These are phyloP conservation scores for Cheilosia scutellata DNA, from an alignment of 2,888 invertebrate genomes.

Conservation along the genomic window DNA sequence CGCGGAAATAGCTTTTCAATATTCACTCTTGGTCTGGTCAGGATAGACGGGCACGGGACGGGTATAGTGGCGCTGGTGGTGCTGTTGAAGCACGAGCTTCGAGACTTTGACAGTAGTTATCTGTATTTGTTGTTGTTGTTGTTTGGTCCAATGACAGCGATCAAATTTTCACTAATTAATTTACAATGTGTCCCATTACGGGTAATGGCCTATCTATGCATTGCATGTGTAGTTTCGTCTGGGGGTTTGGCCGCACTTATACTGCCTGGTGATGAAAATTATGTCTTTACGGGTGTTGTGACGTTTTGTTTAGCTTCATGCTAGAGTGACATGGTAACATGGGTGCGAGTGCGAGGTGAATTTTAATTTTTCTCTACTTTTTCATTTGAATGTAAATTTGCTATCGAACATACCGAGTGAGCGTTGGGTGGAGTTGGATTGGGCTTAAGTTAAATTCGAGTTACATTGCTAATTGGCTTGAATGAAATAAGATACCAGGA, in stretches of 20 bases:
- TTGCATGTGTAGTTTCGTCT: slow-evolving; percentile 30
- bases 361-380: slow-evolving; percentile 40
- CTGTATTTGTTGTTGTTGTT: slow-evolving; percentile 42
- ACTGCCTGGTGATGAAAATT: slow-evolving; percentile 57
- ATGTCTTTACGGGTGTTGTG: slow-evolving; percentile 70
- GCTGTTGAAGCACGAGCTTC: slow-evolving; percentile 19
- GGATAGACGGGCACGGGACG: neutral
- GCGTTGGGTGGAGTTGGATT: slow-evolving; percentile 64
- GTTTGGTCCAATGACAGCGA: slow-evolving; percentile 66
- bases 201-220: slow-evolving; percentile 61
- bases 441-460: slow-evolving; percentile 56
- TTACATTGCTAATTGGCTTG: slow-evolving; percentile 63
- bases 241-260: slow-evolving; percentile 31
- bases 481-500: slow-evolving; percentile 70
- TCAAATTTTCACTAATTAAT: slow-evolving; percentile 76
- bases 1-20: slow-evolving; percentile 76
- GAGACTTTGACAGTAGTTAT: slow-evolving; percentile 44
- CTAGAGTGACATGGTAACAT: slow-evolving; percentile 50
- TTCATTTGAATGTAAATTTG: slow-evolving; percentile 66
- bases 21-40: slow-evolving; percentile 37
- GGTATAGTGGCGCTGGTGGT: neutral
- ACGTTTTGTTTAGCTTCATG: slow-evolving; percentile 68
- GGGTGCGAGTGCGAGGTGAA: slow-evolving; percentile 42
- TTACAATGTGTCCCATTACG: slow-evolving; percentile 75
- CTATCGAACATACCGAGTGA: slow-evolving; percentile 13